Percentiles rank a stretch among this genome's conserved stretches.
These are phyloP conservation scores for Anthopleura sola DNA, from an alignment of 64 coral and sea anemone species.

Conservation along the genomic window DNA sequence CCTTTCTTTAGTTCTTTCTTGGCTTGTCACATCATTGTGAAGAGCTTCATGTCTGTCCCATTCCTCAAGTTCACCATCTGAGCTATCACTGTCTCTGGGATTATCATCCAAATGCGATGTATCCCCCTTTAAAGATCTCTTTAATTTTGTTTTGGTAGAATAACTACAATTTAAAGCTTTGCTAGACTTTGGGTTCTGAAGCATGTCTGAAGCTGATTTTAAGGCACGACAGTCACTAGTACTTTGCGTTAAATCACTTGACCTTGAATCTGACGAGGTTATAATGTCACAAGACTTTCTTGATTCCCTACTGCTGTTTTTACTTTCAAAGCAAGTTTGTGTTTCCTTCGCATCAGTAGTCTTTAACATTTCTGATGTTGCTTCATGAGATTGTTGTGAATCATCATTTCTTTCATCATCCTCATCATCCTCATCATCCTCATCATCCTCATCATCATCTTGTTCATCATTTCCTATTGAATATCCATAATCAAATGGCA, in stretches of 20 bases:
- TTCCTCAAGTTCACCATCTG: slow-evolving; percentile 67
- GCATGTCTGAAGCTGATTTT: neutral
- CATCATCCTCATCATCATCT: neutral
- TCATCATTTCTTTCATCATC: neutral
- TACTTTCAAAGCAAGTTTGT: neutral
- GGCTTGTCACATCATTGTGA: slow-evolving; percentile 89
- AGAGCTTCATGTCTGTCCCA: slow-evolving; percentile 97
- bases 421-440: neutral
- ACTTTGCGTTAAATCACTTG: neutral
- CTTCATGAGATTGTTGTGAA: neutral
- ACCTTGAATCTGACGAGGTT: neutral
- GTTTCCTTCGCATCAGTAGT: neutral
- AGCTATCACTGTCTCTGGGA: neutral
- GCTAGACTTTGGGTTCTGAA: neutral
- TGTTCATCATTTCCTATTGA: neutral
- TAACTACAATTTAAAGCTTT: neutral
- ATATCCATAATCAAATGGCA: slow-evolving; percentile 74
- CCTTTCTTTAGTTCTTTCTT: slow-evolving; percentile 89
- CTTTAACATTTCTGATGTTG: neutral
- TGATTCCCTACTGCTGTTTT: neutral
- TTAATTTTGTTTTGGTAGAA: neutral
- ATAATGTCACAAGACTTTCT: neutral
- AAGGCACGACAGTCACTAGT: neutral
- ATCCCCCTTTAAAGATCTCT: neutral
- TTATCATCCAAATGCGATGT: neutral